These are phyloP conservation scores for Pelecanoides urinatrix DNA, from an alignment of 2,113 vertebrate genomes.

Conservation along the genomic window DNA sequence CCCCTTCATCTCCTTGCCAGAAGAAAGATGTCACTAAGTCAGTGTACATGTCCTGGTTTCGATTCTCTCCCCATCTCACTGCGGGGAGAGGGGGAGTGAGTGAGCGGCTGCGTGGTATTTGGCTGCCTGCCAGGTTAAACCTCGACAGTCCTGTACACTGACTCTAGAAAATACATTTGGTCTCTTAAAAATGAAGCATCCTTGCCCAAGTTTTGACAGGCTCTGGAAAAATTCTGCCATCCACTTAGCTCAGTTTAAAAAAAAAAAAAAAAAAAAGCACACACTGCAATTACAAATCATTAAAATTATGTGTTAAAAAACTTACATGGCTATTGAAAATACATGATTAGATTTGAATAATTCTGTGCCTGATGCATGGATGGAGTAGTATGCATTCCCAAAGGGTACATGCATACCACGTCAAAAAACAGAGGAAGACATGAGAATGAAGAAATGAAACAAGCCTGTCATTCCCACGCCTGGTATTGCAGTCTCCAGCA, in stretches of 20 bases:
- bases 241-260: background rate
- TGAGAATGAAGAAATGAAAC: background rate
- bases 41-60: background rate
- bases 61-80: no score
- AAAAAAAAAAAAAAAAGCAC: background rate
- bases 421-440: background rate
- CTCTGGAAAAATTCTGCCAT: background rate
- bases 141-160: background rate
- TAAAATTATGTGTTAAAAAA: background rate
- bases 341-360: background rate
- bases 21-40: background rate
- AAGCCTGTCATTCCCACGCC: background rate
- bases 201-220: background rate
- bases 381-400: background rate
- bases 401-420: background rate
- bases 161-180: background rate
- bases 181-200: background rate
- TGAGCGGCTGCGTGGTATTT: no score
- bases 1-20: background rate
- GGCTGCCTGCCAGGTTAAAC: no score
- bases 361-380: background rate
- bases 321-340: background rate
- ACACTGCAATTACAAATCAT: background rate
- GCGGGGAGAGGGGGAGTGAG: no score
- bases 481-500: background rate